Conservation (phyloP, 2,888 invertebrate species). For the Apoda limacodes region DNA sequence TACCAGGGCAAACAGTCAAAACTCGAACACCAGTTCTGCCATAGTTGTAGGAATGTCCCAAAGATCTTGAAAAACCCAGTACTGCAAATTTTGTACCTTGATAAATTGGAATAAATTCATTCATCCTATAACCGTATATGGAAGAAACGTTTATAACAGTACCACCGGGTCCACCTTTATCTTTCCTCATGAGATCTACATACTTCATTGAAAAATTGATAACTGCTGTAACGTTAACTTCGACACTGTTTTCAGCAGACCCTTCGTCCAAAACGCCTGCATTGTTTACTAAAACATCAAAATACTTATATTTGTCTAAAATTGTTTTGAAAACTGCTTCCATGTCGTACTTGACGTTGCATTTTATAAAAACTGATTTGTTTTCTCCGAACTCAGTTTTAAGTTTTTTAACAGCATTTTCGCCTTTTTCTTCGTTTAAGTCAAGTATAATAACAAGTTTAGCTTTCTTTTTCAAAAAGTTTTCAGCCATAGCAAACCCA, state of each 20-base stretch:
- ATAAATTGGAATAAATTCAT: slow-evolving; percentile 61
- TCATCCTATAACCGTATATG: slow-evolving; percentile 57
- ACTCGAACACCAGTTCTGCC: slow-evolving; percentile 51
- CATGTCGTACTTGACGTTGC: slow-evolving; percentile 56
- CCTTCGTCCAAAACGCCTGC: slow-evolving; percentile 33
- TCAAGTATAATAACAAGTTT: slow-evolving; percentile 20
- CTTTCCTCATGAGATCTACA: slow-evolving; percentile 62
- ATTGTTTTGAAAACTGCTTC: slow-evolving; percentile 35
- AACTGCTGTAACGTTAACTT: slow-evolving; percentile 31
- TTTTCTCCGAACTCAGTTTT: slow-evolving; percentile 43
- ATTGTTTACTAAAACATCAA: slow-evolving; percentile 45
- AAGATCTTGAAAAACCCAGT: slow-evolving; percentile 47
- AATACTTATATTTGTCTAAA: slow-evolving; percentile 25
- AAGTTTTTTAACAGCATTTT: slow-evolving; percentile 9
- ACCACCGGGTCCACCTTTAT: slow-evolving; percentile 66
- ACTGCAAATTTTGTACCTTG: slow-evolving; percentile 67
- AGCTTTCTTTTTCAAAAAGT: slow-evolving; percentile 19
- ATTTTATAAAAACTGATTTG: slow-evolving; percentile 45
- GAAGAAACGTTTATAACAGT: slow-evolving; percentile 72
- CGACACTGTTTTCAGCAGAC: slow-evolving; percentile 22
- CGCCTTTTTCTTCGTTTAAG: slow-evolving; percentile 17
- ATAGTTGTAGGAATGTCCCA: slow-evolving; percentile 43
- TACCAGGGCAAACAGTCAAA: slow-evolving; percentile 48
- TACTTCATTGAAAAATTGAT: slow-evolving; percentile 51
- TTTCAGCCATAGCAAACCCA: slow-evolving; percentile 18